Conservation (phyloP, 2,888 invertebrate genomes). For the Caprella mutica region DNA sequence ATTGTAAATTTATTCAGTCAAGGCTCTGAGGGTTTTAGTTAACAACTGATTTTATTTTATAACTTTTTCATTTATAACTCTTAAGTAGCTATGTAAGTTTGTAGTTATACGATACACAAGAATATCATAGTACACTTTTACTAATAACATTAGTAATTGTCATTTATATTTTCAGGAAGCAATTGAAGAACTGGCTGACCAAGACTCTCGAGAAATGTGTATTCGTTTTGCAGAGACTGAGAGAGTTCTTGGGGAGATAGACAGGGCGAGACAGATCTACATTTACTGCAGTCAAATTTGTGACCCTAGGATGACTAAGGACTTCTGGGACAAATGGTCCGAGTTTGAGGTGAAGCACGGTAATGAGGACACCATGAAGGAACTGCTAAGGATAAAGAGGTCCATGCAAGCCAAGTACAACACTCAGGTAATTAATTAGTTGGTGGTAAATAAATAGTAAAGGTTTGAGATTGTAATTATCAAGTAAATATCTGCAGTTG, state of each 20-base stretch:
- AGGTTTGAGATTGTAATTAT: too few species aligned
- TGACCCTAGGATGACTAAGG: constrained; percentile 80
- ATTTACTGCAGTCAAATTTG: constrained; percentile 98
- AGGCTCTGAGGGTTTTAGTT: too few species aligned
- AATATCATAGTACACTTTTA: too few species aligned
- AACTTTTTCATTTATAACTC: too few species aligned
- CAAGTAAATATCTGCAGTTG: too few species aligned
- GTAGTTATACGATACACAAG: too few species aligned
- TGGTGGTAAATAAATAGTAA: neutral
- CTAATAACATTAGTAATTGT: too few species aligned
- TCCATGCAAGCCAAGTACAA: constrained; percentile 97
- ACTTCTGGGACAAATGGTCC: constrained; percentile 99
- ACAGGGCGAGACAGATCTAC: constrained; percentile 91
- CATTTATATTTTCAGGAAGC: constrained; percentile 65
- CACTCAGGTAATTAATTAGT: constrained; percentile 57
- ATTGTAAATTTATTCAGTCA: too few species aligned
- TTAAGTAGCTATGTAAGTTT: too few species aligned
- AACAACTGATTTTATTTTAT: too few species aligned
- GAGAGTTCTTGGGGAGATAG: constrained; percentile 94
- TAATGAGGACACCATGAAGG: constrained; percentile 97
- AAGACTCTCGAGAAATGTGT: constrained; percentile 89
- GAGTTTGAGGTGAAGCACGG: constrained; percentile 98
- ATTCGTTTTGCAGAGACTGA: constrained; percentile 94
- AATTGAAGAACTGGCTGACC: constrained; percentile 82
- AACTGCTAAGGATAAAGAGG: constrained; percentile 94